A percentile compares a stretch with the other conserved stretches of the same genome.
Conservation (phyloP, 2,888 invertebrate genomes). For the Drosophila lacicola region DNA sequence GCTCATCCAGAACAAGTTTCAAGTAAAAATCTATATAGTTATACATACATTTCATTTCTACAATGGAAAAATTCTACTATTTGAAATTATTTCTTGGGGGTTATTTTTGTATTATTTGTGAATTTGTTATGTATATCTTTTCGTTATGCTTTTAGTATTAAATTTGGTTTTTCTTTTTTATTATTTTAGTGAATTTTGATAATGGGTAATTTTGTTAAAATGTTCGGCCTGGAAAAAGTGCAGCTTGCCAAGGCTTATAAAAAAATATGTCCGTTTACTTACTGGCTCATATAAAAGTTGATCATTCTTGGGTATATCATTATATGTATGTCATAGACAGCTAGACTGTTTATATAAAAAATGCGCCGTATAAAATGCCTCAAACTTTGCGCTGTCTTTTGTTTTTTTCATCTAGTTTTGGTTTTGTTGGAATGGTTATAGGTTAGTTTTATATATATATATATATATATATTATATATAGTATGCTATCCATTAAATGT, state of each 20-base stretch:
- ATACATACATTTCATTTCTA: constrained; percentile 70
- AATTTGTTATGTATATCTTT: constrained; percentile 24
- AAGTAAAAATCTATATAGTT: constrained; percentile 73
- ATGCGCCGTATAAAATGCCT: constrained; percentile 78
- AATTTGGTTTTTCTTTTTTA: constrained; percentile 22
- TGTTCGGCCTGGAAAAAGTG: constrained; percentile 70
- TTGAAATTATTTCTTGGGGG: constrained; percentile 58
- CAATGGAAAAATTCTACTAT: constrained; percentile 77
- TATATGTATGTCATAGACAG: constrained; percentile 67
- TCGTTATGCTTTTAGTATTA: constrained; percentile 29
- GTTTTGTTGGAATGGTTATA: constrained; percentile 61
- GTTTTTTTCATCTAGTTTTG: constrained; percentile 32
- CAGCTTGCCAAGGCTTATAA: constrained; percentile 75
- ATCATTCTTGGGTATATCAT: constrained; percentile 48
- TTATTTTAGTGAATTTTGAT: constrained; percentile 40
- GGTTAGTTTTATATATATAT: constrained; percentile 41
- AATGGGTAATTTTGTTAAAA: constrained; percentile 74
- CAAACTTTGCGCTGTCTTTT: constrained; percentile 57
- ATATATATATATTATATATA: constrained; percentile 40
- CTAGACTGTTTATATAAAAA: constrained; percentile 72
- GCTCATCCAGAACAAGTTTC: constrained; percentile 37
- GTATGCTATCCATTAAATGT: constrained; percentile 48
- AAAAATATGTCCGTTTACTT: constrained; percentile 78
- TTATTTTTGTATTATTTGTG: constrained; percentile 35
- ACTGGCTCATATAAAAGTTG: constrained; percentile 77